Base-by-base conservation (phyloP, 1,140 invertebrate species). In the Prorops nasuta region DNA sequence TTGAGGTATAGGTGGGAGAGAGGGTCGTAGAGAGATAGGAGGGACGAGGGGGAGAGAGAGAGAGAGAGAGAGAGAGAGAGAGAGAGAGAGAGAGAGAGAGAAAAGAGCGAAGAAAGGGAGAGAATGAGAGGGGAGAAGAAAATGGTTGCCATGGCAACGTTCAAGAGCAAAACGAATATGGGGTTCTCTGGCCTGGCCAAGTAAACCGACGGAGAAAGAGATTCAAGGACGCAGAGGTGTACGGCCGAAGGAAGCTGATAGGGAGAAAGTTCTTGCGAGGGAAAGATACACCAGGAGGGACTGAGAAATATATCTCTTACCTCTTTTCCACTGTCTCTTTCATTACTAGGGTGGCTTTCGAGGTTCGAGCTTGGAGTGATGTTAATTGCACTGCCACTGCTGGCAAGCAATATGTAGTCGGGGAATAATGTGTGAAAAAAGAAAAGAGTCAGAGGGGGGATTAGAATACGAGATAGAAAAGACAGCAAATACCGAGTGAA, bases 131-230 rank as follows among this genome's bases (percentile, higher is more conserved):
- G 47, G 17, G 51, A 54, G 40, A 20, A 43, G 35, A 45, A 50
- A 60, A 52, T 49, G 53, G 67, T 71, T 67, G 59, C 69, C 59
- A 70, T 70, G 65, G 46, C 60, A 58, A 71, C 61, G 46, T 43
- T 48, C 40, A 53, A 56, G 56, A 60, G 51, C 44, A 51, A 58
- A 51, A 51, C n/a, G n/a, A n/a, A n/a, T n/a, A n/a, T n/a, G n/a
- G n/a, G n/a, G 14, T 8, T 37, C 7, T n/a, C 35, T n/a, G 35
- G n/a, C 35, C 14, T n/a, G 35, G 14, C 21, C n/a, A n/a, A n/a
- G n/a, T n/a, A n/a, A n/a, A n/a, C n/a, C n/a, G 44, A 40, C 41
- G 36, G 24, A 35, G 21, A 40, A 44, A 45, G 47, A 21, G 45
- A 19, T 24, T 21, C 19, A 49, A 16, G 22, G 37, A 4, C 21